A percentile compares a stretch with the other conserved stretches of the same genome.
These are phyloP conservation scores for Conomelus anceps DNA, from an alignment of 2,888 invertebrate genomes.

Conservation along the genomic window DNA sequence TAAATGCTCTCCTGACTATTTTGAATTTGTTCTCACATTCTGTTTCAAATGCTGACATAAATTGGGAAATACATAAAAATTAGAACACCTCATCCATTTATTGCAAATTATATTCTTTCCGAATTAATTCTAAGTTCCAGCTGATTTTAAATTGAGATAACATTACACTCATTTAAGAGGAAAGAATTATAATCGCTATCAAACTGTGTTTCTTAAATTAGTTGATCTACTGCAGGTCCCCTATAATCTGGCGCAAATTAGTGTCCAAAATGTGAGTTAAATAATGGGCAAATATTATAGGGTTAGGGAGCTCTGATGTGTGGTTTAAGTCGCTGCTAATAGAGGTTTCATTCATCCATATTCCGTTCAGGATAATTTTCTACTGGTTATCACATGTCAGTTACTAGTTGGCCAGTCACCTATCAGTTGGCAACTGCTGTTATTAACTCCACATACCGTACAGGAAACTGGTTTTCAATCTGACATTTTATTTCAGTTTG, in stretches of 20 bases:
- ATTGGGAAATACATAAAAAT: not conserved
- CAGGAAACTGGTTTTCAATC: not conserved
- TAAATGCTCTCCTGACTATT: too few relatives aligned
- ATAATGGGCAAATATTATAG: not conserved
- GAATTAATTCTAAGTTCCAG: not conserved
- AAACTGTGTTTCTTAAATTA: not conserved
- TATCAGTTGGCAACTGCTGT: not conserved
- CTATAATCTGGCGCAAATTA: not conserved
- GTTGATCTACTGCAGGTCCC: not conserved
- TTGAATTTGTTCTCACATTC: not conserved
- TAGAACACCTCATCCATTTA: not conserved
- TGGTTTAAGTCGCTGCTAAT: too few relatives aligned
- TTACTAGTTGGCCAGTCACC: not conserved
- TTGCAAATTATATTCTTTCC: not conserved
- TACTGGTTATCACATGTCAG: not conserved
- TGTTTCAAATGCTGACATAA: not conserved
- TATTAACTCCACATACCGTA: not conserved
- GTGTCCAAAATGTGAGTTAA: not conserved
- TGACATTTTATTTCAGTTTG: not conserved
- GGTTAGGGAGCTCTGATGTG: not conserved
- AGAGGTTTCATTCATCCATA: not conserved
- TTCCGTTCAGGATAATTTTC: not conserved
- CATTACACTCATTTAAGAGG: not conserved
- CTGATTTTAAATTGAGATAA: not conserved
- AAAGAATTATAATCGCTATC: not conserved